A percentile compares a stretch with the other conserved stretches of the same genome.
These are phyloP conservation scores for Maconellicoccus hirsutus DNA, from an alignment of 1,140 invertebrate species.

Conservation along the genomic window DNA sequence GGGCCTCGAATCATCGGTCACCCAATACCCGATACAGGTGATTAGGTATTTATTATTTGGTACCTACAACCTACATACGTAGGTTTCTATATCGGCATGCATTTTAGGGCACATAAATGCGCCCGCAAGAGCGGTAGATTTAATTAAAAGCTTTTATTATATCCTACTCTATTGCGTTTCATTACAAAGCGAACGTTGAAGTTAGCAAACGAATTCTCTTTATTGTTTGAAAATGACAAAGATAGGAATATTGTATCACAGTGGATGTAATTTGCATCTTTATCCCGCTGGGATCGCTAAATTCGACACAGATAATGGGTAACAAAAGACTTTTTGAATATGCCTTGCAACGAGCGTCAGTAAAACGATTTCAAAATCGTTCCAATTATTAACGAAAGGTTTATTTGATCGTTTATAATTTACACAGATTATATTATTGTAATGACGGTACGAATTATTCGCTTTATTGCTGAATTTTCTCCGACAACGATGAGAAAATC, in stretches of 20 bases:
- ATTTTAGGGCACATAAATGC: slow-evolving; percentile 7
- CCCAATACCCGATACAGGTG: too few species aligned
- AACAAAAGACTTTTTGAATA: neutral
- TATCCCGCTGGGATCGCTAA: slow-evolving; percentile 17
- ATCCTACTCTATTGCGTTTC: neutral
- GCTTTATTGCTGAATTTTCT: too few species aligned
- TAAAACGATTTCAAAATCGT: slow-evolving; percentile 18
- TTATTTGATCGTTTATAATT: slow-evolving; percentile 20
- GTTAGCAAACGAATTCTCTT: slow-evolving; percentile 16
- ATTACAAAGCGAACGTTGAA: slow-evolving; percentile 15
- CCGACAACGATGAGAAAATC: too few species aligned
- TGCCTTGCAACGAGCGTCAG: neutral
- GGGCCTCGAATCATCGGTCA: too few species aligned
- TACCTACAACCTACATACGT: too few species aligned
- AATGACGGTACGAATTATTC: neutral
- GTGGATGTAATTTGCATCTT: slow-evolving; percentile 16
- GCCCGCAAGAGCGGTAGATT: neutral
- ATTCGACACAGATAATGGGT: slow-evolving; percentile 11
- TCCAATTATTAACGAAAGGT: slow-evolving; percentile 8
- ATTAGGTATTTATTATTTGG: too few species aligned
- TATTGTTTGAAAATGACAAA: slow-evolving; percentile 19
- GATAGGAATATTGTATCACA: neutral
- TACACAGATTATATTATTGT: slow-evolving; percentile 11
- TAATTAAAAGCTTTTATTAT: slow-evolving; percentile 18
- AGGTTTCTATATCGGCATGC: slow-evolving; percentile 14